Percentiles rank a stretch among this genome's conserved stretches.
phyloP scores from a whole-genome alignment of 2,113 vertebrate species.

The Jacana jacana region DNA sequence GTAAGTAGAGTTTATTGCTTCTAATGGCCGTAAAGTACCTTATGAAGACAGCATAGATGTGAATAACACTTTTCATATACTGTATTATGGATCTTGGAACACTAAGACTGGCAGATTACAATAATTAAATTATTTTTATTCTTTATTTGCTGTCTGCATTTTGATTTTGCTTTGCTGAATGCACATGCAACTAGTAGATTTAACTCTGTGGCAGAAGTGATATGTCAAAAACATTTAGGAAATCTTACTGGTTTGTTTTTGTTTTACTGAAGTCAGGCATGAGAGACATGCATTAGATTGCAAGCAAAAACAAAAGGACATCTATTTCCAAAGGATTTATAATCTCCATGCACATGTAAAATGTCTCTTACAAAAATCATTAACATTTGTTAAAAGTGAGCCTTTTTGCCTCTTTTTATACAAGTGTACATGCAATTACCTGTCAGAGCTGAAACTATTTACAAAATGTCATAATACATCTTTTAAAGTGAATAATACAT shows the following conservation, averaged over 20 bases:
- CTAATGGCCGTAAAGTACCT: conserved; percentile 62
- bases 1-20: conserved; percentile 77
- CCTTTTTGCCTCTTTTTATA: conserved; percentile 72
- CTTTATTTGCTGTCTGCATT: conserved; percentile 36
- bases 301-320: conserved; percentile 43
- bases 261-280: conserved; percentile 59
- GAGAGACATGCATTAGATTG: conserved; percentile 70
- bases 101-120: neutral
- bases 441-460: conserved; percentile 80
- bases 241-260: conserved; percentile 56
- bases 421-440: conserved; percentile 79
- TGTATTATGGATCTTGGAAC: conserved; percentile 36
- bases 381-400: conserved; percentile 75
- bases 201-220: conserved; percentile 13
- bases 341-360: conserved; percentile 58
- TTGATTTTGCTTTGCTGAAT: conserved; percentile 53
- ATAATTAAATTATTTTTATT: neutral
- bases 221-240: conserved; percentile 55
- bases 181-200: conserved; percentile 42
- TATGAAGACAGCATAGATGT: conserved; percentile 55
- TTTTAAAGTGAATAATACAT: conserved; percentile 85
- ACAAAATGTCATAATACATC: conserved; percentile 84
- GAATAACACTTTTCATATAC: conserved; percentile 34
- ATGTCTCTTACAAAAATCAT: conserved; percentile 79
- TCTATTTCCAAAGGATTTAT: conserved; percentile 55